Evolutionary conservation across 2,888 invertebrate species (phyloP).

Genomic region (Oasisia sp.): DNA sequence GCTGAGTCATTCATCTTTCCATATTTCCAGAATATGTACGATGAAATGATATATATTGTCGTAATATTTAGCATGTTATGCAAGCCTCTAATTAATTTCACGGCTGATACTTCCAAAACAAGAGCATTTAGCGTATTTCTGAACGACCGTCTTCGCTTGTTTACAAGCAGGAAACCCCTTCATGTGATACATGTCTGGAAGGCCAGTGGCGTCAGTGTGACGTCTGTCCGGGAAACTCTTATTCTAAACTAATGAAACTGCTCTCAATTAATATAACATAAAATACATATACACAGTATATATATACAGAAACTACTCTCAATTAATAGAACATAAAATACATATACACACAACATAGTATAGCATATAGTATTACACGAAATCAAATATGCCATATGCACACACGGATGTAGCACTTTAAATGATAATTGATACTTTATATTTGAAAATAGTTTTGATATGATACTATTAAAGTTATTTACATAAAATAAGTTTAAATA

Average conservation of each 20-base stretch:
- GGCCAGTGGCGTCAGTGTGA: background rate
- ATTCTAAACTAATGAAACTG: background rate
- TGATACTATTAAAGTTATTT: too few relatives aligned
- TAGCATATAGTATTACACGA: too few relatives aligned
- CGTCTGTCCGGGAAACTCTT: background rate
- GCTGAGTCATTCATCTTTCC: background rate
- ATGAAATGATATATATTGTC: background rate
- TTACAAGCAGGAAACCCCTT: background rate
- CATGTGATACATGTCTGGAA: slow-evolving; percentile 3
- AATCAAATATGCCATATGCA: too few relatives aligned
- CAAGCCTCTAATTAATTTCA: background rate
- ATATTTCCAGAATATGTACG: background rate
- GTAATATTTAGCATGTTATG: background rate
- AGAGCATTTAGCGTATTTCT: background rate
- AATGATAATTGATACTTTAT: too few relatives aligned
- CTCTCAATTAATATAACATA: background rate
- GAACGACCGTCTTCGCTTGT: background rate
- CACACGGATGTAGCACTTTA: too few relatives aligned
- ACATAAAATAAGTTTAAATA: too few relatives aligned
- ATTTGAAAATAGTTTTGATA: too few relatives aligned
- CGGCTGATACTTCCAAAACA: background rate
- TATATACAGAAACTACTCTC: too few relatives aligned
- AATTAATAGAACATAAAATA: too few relatives aligned
- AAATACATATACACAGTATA: too few relatives aligned
- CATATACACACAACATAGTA: too few relatives aligned